Percentiles rank a stretch among this genome's conserved stretches.
These are phyloP conservation scores for Lophochroa leadbeateri DNA, from an alignment of 2,113 vertebrate species.

Conservation along the genomic window DNA sequence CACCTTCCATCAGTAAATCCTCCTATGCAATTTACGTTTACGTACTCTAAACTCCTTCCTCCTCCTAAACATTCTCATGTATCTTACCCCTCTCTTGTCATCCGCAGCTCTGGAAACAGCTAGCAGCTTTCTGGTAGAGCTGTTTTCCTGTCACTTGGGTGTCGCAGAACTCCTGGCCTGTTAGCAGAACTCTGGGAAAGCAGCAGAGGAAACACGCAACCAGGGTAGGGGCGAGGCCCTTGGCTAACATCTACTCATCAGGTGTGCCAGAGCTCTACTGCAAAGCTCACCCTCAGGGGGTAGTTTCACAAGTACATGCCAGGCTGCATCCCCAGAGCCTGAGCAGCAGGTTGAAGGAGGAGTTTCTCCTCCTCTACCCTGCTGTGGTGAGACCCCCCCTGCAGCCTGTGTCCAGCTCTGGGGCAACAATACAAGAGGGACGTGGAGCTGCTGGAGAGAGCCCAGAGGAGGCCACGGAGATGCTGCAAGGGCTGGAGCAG, in stretches of 20 bases:
- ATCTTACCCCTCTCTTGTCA: not conserved
- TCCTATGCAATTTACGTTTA: accelerated
- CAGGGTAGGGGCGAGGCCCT: accelerated
- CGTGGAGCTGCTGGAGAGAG: not conserved
- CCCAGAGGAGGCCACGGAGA: not conserved
- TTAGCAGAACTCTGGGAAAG: not conserved
- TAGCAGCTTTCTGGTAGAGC: not conserved
- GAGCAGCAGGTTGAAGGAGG: not conserved
- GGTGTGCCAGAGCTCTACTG: not conserved
- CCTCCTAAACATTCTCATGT: accelerated
- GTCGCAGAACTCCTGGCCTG: not conserved
- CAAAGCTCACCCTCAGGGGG: not conserved
- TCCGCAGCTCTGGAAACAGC: accelerated
- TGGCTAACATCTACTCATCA: not conserved
- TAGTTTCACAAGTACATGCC: not conserved
- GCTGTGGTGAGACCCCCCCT: not conserved
- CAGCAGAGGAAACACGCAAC: not conserved
- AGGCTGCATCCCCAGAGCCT: not conserved
- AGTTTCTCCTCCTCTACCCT: not conserved
- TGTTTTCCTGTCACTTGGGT: accelerated
- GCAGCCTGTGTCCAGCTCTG: not conserved
- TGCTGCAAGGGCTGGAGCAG: not conserved
- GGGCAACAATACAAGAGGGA: not conserved
- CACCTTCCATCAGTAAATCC: not conserved
- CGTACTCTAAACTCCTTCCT: not conserved